Evolutionary conservation across 2,113 vertebrate genomes (phyloP).

Genomic region (Rana temporaria): DNA sequence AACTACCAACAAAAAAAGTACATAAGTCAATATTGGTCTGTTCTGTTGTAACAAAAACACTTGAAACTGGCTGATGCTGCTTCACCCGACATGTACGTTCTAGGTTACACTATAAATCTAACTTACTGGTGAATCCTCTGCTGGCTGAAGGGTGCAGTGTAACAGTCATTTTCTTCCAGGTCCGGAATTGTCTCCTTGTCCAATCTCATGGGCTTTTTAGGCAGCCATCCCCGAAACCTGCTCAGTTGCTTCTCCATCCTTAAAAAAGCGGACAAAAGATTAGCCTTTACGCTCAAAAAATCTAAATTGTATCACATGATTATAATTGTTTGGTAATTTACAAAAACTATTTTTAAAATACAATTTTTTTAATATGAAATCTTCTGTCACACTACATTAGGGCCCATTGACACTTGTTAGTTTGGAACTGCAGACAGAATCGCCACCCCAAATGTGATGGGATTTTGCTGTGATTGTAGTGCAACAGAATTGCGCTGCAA

Average conservation of each 20-base stretch:
- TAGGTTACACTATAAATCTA: slow-evolving; percentile 20
- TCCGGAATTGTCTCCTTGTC: slow-evolving; percentile 89
- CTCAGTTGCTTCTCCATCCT: slow-evolving; percentile 95
- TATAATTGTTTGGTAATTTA: not conserved
- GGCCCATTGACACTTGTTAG: no score
- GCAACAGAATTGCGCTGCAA: no score
- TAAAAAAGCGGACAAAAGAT: slow-evolving; percentile 58
- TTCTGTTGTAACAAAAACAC: no score
- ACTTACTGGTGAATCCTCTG: slow-evolving; percentile 95
- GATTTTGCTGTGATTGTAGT: no score
- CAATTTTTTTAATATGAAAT: no score
- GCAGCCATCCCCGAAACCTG: slow-evolving; percentile 92
- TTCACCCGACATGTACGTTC: not conserved
- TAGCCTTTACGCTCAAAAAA: not conserved
- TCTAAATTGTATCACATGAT: not conserved
- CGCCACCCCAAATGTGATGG: no score
- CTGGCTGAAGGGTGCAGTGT: slow-evolving; percentile 94
- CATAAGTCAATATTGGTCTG: no score
- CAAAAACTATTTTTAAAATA: no score
- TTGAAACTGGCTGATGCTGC: no score
- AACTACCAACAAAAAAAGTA: no score
- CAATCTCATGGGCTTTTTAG: slow-evolving; percentile 92
- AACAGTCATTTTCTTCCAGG: slow-evolving; percentile 94
- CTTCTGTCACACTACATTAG: no score
- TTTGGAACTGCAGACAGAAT: no score